Evolutionary conservation across 2,113 vertebrate genomes (phyloP).

Genomic region (Ictalurus furcatus): DNA sequence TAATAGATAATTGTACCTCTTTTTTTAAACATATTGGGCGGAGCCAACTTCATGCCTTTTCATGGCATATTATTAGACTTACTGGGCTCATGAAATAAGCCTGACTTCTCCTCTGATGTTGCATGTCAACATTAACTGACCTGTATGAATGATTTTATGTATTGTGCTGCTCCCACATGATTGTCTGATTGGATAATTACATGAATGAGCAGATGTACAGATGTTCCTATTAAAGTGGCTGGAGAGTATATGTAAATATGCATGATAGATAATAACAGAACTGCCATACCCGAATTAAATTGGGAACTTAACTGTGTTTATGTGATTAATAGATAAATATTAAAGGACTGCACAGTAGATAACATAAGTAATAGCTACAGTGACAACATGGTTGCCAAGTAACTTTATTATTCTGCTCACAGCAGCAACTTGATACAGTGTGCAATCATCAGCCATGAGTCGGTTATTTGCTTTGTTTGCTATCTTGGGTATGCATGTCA

Average conservation of each 20-base stretch:
- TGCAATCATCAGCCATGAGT: constrained; percentile 19
- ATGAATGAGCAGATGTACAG: background rate
- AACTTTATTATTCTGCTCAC: constrained; percentile 4
- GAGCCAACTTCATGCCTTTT: background rate
- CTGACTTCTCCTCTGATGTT: background rate
- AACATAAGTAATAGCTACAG: background rate
- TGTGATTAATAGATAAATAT: constrained; percentile 15
- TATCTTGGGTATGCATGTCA: constrained; percentile 15
- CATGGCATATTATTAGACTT: background rate
- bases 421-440: constrained; percentile 10
- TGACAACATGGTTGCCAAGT: background rate
- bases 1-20: background rate
- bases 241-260: background rate
- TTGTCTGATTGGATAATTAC: background rate
- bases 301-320: constrained; percentile 18
- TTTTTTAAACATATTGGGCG: background rate
- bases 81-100: background rate
- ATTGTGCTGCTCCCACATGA: background rate
- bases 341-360: background rate
- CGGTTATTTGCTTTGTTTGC: constrained; percentile 26
- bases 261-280: background rate
- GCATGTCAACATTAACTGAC: background rate
- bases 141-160: background rate
- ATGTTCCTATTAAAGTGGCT: background rate
- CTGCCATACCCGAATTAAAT: constrained; percentile 34